Base-by-base conservation (phyloP, 2,797 vertebrate genomes). In the Paguma larvata region DNA sequence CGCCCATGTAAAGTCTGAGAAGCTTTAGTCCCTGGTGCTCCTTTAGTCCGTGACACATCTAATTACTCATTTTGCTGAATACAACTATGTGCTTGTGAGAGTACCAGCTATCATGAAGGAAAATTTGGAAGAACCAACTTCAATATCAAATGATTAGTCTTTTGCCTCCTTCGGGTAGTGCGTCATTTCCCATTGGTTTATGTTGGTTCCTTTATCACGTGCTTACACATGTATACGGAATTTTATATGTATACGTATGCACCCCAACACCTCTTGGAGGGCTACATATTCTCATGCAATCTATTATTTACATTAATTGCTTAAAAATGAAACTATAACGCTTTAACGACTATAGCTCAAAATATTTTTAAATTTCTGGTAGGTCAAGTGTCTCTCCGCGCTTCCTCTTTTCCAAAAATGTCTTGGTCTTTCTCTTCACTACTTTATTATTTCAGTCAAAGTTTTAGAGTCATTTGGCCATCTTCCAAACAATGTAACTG, bases 361-460 rank as follows among this genome's bases (percentile, higher is more conserved):
- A 89, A 18, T 32, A 78, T n/a, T 12, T 53, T 83, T 91, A 46
- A 59, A 30, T 62, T 96, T 96, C 67, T 63, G 21, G 3, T 34
- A 48, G 8, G 30, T 85, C 91, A 62, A 63, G 53, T 23, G 72
- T 44, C 65, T 79, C 59, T n/a, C 77, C 2, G 0, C 5, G 56
- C 68, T 91, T 85, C 23, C 51, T 32, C 12, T 80, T 84, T 79
- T 95, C 53, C 34, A 70, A 94, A 93, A 65, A 16, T 67, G 38
- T 62, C 68, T 88, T n/a, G 1, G 18, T 89, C 53, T 84, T 84
- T 89, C 67, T 38, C 94, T 72, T 84, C 44, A 73, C 32, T 87
- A 79, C 6, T 48, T 96, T 77, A 30, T 46, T 77, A 88, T 95
- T 89, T 85, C 72, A 90, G 38, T 6, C 68, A 67, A 59, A 89